phyloP scores from a whole-genome alignment of 2,888 invertebrate species.

The Standfussiana lucernea region DNA sequence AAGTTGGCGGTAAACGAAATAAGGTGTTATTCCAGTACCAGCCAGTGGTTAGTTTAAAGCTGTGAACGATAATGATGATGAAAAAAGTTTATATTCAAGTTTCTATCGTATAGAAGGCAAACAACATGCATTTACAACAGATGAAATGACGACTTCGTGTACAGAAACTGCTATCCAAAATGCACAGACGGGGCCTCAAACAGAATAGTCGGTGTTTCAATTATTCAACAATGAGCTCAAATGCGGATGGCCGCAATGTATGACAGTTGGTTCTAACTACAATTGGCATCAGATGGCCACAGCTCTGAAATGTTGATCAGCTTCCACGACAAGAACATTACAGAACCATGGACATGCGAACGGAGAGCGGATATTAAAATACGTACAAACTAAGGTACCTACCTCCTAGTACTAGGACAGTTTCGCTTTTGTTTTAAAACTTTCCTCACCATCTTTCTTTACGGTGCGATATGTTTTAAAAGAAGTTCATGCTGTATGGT shows the following conservation, averaged over 20 bases:
- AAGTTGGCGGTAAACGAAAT: slow-evolving; percentile 27
- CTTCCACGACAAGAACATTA: slow-evolving; percentile 16
- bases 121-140: not conserved
- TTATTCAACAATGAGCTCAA: slow-evolving; percentile 63
- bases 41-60: slow-evolving; percentile 11
- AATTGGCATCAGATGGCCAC: slow-evolving; percentile 32
- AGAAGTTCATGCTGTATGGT: not conserved
- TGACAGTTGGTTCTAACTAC: slow-evolving; percentile 44
- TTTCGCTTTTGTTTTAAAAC: not conserved
- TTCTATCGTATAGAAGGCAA: not conserved
- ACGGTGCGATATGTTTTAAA: no score
- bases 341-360: not conserved
- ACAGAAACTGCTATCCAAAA: slow-evolving; percentile 23
- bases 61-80: slow-evolving; percentile 6
- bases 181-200: slow-evolving; percentile 22
- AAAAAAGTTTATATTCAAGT: slow-evolving; percentile 6
- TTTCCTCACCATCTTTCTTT: not conserved
- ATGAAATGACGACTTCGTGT: not conserved
- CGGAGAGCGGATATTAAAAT: not conserved
- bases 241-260: slow-evolving; percentile 46
- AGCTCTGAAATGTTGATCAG: slow-evolving; percentile 43
- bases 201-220: slow-evolving; percentile 48
- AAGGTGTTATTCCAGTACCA: not conserved
- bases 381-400: not conserved
- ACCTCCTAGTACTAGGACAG: not conserved